A percentile compares a stretch with the other conserved stretches of the same genome.
phyloP scores from a whole-genome alignment of 2,113 vertebrate species.

The Leucosticte australis region DNA sequence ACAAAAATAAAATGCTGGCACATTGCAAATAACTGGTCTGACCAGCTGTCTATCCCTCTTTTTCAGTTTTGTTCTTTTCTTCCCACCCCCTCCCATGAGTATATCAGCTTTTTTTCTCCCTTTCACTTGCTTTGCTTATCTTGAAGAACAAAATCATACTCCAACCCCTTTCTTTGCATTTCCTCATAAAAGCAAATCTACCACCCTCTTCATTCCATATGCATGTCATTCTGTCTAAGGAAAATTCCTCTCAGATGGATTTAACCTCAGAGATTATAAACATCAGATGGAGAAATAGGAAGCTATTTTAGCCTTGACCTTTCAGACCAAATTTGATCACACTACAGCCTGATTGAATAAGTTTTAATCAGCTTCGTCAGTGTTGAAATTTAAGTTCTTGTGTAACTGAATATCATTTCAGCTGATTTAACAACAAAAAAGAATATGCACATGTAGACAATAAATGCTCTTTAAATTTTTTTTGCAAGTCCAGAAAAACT shows the following conservation, averaged over 20 bases:
- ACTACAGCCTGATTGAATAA: neutral
- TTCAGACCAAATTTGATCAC: neutral
- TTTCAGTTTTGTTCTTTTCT: neutral
- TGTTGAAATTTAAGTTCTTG: neutral
- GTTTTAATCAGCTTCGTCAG: neutral
- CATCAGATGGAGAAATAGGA: neutral
- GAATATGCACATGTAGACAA: neutral
- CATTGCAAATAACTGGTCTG: neutral
- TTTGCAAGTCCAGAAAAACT: neutral
- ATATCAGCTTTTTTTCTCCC: neutral
- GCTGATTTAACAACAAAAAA: neutral
- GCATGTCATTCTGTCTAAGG: neutral
- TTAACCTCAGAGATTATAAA: neutral
- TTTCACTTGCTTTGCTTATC: neutral
- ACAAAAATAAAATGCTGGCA: neutral
- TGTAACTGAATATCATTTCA: neutral
- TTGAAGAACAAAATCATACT: neutral
- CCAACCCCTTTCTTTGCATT: neutral
- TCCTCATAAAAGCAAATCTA: neutral
- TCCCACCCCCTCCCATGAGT: neutral
- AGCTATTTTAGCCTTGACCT: constrained; percentile 5
- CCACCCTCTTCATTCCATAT: neutral
- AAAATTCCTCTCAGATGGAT: neutral
- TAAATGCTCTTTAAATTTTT: neutral
- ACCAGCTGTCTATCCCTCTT: neutral